A percentile compares a stretch with the other conserved stretches of the same genome.
Conservation (phyloP, 2,113 vertebrate species). For the Corythoichthys intestinalis region DNA sequence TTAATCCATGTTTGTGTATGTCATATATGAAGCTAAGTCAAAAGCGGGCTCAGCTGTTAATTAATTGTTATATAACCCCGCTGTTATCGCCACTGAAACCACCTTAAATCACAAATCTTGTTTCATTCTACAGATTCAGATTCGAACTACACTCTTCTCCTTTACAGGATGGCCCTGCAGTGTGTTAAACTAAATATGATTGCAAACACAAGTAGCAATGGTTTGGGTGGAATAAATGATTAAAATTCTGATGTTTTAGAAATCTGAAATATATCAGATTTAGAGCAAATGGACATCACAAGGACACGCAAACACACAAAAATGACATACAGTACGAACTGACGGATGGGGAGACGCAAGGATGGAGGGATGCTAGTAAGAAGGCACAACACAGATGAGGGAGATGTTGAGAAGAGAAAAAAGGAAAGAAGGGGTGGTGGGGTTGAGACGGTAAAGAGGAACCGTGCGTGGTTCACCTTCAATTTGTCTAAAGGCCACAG, state of each 20-base stretch:
- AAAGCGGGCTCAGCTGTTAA: not conserved
- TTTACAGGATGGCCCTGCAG: constrained; percentile 28
- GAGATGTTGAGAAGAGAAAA: constrained; percentile 35
- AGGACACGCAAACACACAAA: constrained; percentile 50
- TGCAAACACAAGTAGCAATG: constrained; percentile 54
- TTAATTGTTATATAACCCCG: not conserved
- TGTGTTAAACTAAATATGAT: constrained; percentile 29
- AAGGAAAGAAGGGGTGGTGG: constrained; percentile 37
- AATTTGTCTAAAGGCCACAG: constrained; percentile 83
- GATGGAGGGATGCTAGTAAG: constrained; percentile 39
- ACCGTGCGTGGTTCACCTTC: constrained; percentile 93
- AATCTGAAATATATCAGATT: constrained; percentile 45
- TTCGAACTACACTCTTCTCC: constrained; percentile 14
- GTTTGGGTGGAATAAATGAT: constrained; percentile 38
- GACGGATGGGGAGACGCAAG: constrained; percentile 48
- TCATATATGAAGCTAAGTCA: not conserved
- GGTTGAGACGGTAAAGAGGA: constrained; percentile 69
- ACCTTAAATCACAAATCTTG: not conserved
- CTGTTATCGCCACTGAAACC: not conserved
- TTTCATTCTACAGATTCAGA: constrained; percentile 17
- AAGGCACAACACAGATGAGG: constrained; percentile 59
- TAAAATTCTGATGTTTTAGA: constrained; percentile 30
- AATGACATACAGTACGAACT: constrained; percentile 49
- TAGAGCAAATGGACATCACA: constrained; percentile 46
- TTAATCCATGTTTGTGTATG: not conserved